phyloP scores from a whole-genome alignment of 2,888 invertebrate genomes.

The Chrysopilus asiliformis region DNA sequence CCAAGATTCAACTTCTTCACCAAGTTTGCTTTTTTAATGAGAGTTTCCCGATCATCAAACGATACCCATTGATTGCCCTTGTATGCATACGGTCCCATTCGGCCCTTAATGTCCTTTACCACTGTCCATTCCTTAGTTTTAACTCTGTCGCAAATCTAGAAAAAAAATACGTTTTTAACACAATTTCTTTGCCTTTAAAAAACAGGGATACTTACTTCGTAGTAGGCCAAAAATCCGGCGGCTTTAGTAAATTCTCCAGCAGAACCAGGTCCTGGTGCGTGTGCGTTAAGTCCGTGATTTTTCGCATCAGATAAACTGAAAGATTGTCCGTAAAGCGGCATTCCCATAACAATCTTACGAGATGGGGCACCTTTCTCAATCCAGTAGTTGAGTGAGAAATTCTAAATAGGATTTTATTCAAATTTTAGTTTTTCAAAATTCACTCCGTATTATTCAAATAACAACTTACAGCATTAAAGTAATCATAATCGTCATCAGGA shows the following conservation, averaged over 20 bases:
- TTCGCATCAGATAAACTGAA: slow-evolving; percentile 53
- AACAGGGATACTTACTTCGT: slow-evolving; percentile 64
- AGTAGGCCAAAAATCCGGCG: slow-evolving; percentile 76
- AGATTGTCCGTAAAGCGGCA: slow-evolving; percentile 80
- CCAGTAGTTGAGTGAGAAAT: slow-evolving; percentile 83
- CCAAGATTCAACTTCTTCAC: slow-evolving; percentile 63
- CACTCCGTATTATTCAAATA: background rate
- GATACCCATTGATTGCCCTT: slow-evolving; percentile 86
- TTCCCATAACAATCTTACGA: slow-evolving; percentile 72
- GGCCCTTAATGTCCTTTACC: slow-evolving; percentile 57
- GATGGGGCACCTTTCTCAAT: slow-evolving; percentile 70
- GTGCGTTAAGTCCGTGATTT: slow-evolving; percentile 55
- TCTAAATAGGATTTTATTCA: slow-evolving; percentile 37
- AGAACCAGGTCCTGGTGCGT: slow-evolving; percentile 62
- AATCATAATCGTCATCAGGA: slow-evolving; percentile 65
- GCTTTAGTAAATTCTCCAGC: slow-evolving; percentile 77
- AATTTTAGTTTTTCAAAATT: background rate
- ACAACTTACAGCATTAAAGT: slow-evolving; percentile 63
- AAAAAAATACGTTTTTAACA: slow-evolving; percentile 12
- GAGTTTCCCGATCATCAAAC: slow-evolving; percentile 70
- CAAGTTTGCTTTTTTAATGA: slow-evolving; percentile 64
- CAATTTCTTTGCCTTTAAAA: too few species aligned
- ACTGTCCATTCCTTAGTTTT: slow-evolving; percentile 66
- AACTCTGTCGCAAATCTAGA: slow-evolving; percentile 67
- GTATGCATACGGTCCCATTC: slow-evolving; percentile 81